These are phyloP conservation scores for Elachura formosa DNA, from an alignment of 2,113 vertebrate genomes.

Conservation along the genomic window DNA sequence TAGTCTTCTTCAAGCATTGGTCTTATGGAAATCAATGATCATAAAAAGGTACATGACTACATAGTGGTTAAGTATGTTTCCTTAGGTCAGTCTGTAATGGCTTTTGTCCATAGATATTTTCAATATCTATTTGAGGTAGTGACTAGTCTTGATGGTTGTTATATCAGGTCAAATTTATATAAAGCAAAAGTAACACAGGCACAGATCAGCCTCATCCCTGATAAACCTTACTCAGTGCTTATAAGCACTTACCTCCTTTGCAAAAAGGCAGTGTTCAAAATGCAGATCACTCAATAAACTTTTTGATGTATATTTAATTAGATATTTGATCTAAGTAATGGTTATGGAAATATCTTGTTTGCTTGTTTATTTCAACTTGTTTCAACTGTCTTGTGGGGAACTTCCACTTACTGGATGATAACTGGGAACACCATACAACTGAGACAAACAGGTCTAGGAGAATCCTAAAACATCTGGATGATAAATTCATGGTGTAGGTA, in stretches of 20 bases:
- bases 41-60: background rate
- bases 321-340: background rate
- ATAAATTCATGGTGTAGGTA: background rate
- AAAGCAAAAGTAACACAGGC: background rate
- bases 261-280: background rate
- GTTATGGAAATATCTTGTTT: background rate
- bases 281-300: background rate
- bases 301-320: constrained; percentile 19
- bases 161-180: background rate
- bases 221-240: background rate
- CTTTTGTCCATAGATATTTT: background rate
- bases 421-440: background rate
- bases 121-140: background rate
- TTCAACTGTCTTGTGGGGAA: background rate
- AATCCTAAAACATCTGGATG: background rate
- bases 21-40: background rate
- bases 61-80: background rate
- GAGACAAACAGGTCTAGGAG: background rate
- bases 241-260: background rate
- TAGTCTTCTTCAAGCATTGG: background rate
- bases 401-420: background rate
- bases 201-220: background rate
- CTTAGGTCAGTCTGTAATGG: background rate
- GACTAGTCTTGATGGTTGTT: background rate
- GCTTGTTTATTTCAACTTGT: background rate